Evolutionary conservation across 2,113 vertebrate species (phyloP), one percentile per base, ranked within the genome.

Genomic region (Cyanoderma ruficeps): DNA sequence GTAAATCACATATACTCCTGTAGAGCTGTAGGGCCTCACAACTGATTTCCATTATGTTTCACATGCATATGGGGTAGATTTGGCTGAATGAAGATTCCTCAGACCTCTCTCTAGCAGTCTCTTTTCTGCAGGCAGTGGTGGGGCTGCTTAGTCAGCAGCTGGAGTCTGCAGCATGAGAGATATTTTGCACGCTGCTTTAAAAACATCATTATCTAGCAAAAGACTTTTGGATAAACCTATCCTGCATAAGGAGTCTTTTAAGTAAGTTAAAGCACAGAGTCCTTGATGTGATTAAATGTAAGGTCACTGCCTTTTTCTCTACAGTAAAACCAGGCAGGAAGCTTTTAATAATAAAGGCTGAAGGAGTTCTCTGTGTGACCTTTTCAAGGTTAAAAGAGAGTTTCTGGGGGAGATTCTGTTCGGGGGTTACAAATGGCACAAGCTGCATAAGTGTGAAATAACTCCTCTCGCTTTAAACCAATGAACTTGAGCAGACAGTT

Each of bases 101-200:
- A 72, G 89, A 70, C 50, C 67, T 81, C 64, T 84, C 72, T 87
- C 69, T 87, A 7, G 10, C 15, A 27, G 82, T 68, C 85, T 92
- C 57, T 65, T 88, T 97, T 85, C 74, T 69, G 77, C 86, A 95
- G 82, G 80, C 89, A 84, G 50, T 16, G 33, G 56, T 82, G 91
- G 90, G 46, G 24, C 44, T 96, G 97, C 97, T 97, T 91, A 94
- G 68, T 98, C 96, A 98, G 97, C 95, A 82, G 71, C 68, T 83
- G 71, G 53, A 82, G 31, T 57, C 92, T 76, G 83, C 64, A 77
- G 76, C 93, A 61, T 74, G 56, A 42, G 70, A 49, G 49, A 42
- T 72, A 35, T 56, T 94, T 90, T 55, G 31, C 55, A 89, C 3
- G 0, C 59, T 74, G 46, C 74, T 91, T 91, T 87, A 42, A 85